A percentile compares a stretch with the other conserved stretches of the same genome.
These are phyloP conservation scores for Azemiops feae DNA, from an alignment of 2,113 vertebrate species.

Conservation along the genomic window DNA sequence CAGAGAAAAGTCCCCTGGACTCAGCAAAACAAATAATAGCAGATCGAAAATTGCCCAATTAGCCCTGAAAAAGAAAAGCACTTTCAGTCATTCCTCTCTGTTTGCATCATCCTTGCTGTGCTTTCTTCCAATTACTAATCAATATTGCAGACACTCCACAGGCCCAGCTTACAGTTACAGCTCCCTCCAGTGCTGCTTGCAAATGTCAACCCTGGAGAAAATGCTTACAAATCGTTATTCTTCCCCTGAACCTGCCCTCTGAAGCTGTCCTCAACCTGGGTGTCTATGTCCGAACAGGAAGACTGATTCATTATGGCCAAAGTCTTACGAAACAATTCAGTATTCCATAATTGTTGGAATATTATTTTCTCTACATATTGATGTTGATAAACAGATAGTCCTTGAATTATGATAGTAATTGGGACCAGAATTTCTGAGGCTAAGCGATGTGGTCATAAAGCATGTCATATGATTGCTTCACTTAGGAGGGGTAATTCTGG, in stretches of 20 bases:
- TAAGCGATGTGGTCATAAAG: neutral
- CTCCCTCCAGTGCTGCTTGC: neutral
- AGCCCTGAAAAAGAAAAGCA: neutral
- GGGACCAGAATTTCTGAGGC: neutral
- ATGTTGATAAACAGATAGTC: neutral
- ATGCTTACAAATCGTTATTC: neutral
- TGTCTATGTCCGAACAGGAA: neutral
- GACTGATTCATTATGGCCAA: neutral
- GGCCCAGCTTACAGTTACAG: neutral
- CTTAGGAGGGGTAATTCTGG: neutral
- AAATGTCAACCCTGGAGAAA: neutral
- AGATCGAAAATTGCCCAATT: constrained; percentile 19
- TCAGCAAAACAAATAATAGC: constrained; percentile 9
- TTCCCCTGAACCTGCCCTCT: neutral
- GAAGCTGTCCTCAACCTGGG: neutral
- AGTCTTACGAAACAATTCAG: neutral
- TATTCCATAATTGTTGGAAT: neutral
- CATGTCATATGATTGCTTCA: neutral
- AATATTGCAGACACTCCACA: neutral
- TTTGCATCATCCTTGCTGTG: neutral
- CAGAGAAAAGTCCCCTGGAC: neutral
- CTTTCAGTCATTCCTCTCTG: neutral
- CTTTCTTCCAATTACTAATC: neutral
- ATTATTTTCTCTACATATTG: neutral
- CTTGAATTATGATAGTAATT: neutral